These are phyloP conservation scores for Scaptomyza flava DNA, from an alignment of 2,888 invertebrate genomes.

Conservation along the genomic window DNA sequence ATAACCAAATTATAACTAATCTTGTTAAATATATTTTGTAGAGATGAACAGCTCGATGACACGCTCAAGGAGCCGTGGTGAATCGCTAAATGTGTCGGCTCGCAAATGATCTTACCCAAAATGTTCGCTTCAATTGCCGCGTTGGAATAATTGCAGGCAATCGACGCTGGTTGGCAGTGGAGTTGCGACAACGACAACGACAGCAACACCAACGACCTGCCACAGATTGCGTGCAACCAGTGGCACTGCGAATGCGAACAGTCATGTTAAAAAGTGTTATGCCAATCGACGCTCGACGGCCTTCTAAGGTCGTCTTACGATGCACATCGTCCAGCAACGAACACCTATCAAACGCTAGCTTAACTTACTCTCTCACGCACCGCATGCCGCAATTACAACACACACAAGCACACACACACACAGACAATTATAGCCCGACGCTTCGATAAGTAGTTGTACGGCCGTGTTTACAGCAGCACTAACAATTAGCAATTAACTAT, in stretches of 20 bases:
- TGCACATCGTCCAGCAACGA: slow-evolving; percentile 69
- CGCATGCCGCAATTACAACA: slow-evolving; percentile 55
- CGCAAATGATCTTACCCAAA: slow-evolving; percentile 85
- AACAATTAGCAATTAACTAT: slow-evolving; percentile 57
- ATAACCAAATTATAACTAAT: neutral
- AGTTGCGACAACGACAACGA: slow-evolving; percentile 27
- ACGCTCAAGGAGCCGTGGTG: slow-evolving; percentile 92
- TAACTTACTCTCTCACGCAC: slow-evolving; percentile 57
- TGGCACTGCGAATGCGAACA: slow-evolving; percentile 74
- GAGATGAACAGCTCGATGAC: slow-evolving; percentile 85
- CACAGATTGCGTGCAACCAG: slow-evolving; percentile 80
- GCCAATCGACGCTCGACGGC: slow-evolving; percentile 84
- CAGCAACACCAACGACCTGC: slow-evolving; percentile 61
- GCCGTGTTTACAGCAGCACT: slow-evolving; percentile 56
- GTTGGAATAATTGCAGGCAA: slow-evolving; percentile 83
- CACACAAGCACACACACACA: slow-evolving; percentile 46
- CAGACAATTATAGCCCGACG: slow-evolving; percentile 23
- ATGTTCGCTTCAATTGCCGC: slow-evolving; percentile 85
- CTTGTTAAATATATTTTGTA: slow-evolving; percentile 10
- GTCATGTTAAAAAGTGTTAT: slow-evolving; percentile 73
- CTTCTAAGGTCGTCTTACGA: slow-evolving; percentile 69
- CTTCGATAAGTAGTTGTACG: slow-evolving; percentile 56
- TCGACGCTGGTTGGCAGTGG: slow-evolving; percentile 68
- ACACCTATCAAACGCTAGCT: slow-evolving; percentile 69
- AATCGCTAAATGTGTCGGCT: slow-evolving; percentile 89